Base-by-base conservation (phyloP, 1,140 invertebrate species). In the Saxidomus purpurata region DNA sequence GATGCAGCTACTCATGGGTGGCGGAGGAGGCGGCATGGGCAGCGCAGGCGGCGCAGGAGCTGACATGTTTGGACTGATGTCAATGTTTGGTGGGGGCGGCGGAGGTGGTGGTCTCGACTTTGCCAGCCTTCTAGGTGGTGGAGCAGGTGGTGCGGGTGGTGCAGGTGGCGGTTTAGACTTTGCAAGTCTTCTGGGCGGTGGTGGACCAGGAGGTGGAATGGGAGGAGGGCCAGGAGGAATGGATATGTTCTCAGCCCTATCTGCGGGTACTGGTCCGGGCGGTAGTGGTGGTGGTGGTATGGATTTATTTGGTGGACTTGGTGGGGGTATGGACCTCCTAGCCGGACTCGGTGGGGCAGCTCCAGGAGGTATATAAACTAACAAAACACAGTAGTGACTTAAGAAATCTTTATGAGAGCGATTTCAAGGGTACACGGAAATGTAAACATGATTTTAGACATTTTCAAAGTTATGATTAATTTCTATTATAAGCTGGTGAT, bases 231-330 rank as follows among this genome's bases (percentile, higher is more conserved):
- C n/a, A n/a, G n/a, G n/a, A 15, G 69, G 40, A 40, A 74, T 40
- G 36, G 74, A 38, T 38, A 38, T 34, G 36, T 74, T 74, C 9
- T 9, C 25, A 13, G 74, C 74, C 17, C 38, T 77, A n/a, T 15
- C 34, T 1, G 74, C 43, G 4, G 74, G 74, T n/a, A 43, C 19
- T 28, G 74, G 74, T 49, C 19, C n/a, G 11, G 74, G 74, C 25
- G 74, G 74, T 25, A 47, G 34, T 74, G 69, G 69, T 13, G 43
- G 40, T 77, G 74, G 74, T 77, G 74, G 74, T 2, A n/a, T 77
- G 3, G 74, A 77, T 38, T 11, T 67, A n/a, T 2, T 67, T n/a
- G 25, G 25, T 15, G 74, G 43, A 4, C 74, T 77, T 49, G 74
- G 74, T 49, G 74, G 74, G 25, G 74, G 40, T 52, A 17, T 43